These are phyloP conservation scores for Psix sp. DNA, from an alignment of 1,140 invertebrate genomes.

Conservation along the genomic window DNA sequence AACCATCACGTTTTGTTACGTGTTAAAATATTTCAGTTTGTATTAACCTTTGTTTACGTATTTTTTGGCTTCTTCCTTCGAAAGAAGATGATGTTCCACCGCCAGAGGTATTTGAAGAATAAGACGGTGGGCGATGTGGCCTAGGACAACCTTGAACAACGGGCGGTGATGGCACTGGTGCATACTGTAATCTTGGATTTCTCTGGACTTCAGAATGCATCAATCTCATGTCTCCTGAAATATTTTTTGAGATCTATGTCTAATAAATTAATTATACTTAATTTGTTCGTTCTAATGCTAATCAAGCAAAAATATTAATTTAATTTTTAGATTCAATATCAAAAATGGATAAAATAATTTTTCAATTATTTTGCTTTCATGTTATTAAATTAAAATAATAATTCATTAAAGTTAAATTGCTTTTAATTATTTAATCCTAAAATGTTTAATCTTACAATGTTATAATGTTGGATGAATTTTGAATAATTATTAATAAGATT, in stretches of 20 bases:
- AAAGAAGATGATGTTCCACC: constrained; percentile 70
- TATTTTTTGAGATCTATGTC: no score
- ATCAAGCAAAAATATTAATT: no score
- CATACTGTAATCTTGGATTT: constrained; percentile 70
- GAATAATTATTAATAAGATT: no score
- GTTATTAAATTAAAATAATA: no score
- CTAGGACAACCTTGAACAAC: constrained; percentile 73
- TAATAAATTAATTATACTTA: constrained; percentile 7
- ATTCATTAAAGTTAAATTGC: no score
- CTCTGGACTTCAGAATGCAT: constrained; percentile 72
- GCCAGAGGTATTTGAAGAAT: constrained; percentile 71
- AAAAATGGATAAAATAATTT: no score
- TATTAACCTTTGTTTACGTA: constrained; percentile 72
- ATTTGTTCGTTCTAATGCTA: no score
- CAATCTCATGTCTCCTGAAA: constrained; percentile 72
- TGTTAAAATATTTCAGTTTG: background rate
- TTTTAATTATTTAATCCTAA: no score
- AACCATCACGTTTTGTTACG: constrained; percentile 9
- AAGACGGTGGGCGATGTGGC: constrained; percentile 72
- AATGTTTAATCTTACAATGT: no score
- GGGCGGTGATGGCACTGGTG: constrained; percentile 72
- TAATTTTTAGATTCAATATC: no score
- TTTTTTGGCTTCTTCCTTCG: constrained; percentile 71
- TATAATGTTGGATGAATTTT: no score
- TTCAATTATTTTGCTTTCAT: no score